These are phyloP conservation scores for Benthosema pterotum DNA, from an alignment of 2,797 vertebrate genomes.

Conservation along the genomic window DNA sequence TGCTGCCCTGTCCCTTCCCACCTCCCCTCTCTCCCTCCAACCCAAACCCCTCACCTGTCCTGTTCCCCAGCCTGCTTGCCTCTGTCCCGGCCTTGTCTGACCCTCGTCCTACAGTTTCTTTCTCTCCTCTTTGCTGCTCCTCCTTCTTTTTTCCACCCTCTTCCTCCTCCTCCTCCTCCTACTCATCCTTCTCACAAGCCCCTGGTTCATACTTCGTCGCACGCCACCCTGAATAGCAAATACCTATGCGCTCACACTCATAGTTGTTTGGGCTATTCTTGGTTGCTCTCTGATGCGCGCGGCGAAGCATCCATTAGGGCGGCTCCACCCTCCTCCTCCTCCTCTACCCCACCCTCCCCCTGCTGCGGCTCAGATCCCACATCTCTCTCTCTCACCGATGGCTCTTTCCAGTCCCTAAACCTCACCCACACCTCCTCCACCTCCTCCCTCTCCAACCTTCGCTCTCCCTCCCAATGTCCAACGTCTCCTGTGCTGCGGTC, in stretches of 20 bases:
- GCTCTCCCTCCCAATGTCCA: too few species aligned
- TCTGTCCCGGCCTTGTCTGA: slow-evolving; percentile 70
- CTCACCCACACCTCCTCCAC: slow-evolving; percentile 30
- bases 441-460: too few species aligned
- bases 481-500: slow-evolving; percentile 56
- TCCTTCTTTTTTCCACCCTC: slow-evolving; percentile 21
- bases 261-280: too few species aligned
- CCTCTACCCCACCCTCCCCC: slow-evolving; percentile 64
- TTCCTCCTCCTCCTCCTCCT: slow-evolving; percentile 34
- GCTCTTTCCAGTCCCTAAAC: slow-evolving; percentile 61
- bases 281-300: too few species aligned
- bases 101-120: slow-evolving; percentile 58
- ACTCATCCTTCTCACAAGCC: slow-evolving; percentile 9
- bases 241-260: too few species aligned
- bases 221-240: too few species aligned
- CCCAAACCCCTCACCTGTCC: slow-evolving; percentile 48
- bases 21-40: slow-evolving; percentile 65
- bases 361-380: slow-evolving; percentile 84
- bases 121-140: slow-evolving; percentile 37
- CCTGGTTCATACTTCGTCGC: too few species aligned
- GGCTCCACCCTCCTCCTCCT: slow-evolving; percentile 1
- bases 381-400: slow-evolving; percentile 82
- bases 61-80: slow-evolving; percentile 57
- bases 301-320: too few species aligned
- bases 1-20: too few species aligned